Evolutionary conservation across 2,113 vertebrate genomes (phyloP).

Genomic region (Dipodomys ordii): DNA sequence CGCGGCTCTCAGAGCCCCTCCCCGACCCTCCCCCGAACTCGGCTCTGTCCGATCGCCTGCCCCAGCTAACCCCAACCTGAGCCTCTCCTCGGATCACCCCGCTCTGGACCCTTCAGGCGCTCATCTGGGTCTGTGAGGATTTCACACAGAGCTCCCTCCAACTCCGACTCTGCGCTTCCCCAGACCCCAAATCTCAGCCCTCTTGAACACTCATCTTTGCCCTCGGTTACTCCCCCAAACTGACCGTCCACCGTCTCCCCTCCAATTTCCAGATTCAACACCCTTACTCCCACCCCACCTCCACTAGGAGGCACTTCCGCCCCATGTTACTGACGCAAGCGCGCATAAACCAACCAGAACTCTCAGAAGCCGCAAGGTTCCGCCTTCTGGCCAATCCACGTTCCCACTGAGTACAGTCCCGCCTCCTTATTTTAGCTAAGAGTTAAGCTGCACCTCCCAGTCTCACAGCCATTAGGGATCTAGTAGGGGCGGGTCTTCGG

Average conservation of each 20-base stretch:
- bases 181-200: neutral
- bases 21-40: neutral
- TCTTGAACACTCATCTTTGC: neutral
- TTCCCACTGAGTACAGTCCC: neutral
- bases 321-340: neutral
- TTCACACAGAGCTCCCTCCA: neutral
- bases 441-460: slow-evolving; percentile 18
- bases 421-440: neutral
- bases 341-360: slow-evolving; percentile 39
- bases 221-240: neutral
- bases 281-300: neutral
- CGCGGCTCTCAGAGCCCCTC: neutral
- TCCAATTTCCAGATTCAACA: slow-evolving; percentile 51
- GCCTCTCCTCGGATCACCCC: no score
- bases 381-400: slow-evolving; percentile 54
- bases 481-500: neutral
- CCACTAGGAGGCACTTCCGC: slow-evolving; percentile 59
- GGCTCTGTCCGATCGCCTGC: neutral
- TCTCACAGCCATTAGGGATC: slow-evolving; percentile 10
- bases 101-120: no score
- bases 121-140: neutral
- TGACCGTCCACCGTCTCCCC: slow-evolving; percentile 56
- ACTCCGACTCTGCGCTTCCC: neutral
- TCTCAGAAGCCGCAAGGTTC: neutral
- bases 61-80: neutral